Base-by-base conservation (phyloP, 2,888 invertebrate genomes). In the Cheilosia grossa region DNA sequence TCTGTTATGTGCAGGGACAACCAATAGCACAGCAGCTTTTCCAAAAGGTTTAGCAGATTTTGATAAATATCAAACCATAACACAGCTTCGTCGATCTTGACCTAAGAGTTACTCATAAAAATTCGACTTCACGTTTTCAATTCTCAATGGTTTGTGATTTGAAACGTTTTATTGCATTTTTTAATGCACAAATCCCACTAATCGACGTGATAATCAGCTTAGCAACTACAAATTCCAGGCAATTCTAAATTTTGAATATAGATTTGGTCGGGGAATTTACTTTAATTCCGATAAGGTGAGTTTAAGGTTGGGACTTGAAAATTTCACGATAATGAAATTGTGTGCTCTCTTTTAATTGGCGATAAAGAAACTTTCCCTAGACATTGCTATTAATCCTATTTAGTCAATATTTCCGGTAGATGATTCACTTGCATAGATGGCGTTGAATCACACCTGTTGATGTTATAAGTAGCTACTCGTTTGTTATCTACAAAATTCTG, bases 391-490 rank as follows among this genome's bases (percentile, higher is more conserved):
- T 17, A 2, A 1, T 15, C 6, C 9, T n/a, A 21, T 73, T 63
- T 64, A 30, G 47, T 64, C 56, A 64, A 30, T 5, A 6, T 27
- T 74, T 74, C 74, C 74, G 74, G 47, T 33, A 4, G 21, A n/a
- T 74, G 74, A 64, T 9, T 74, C 74, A 64, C 24, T 13, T 54
- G 21, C n/a, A 7, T 1, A 19, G n/a, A 13, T 30, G 63, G 40
- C 37, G 33, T 33, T 37, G 7, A 27, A 9, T 73, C 63, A 64
- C 63, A 74, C 56, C 56, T 74, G 4, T 13, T 13, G 13, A 37
- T 37, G 13, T 37, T 37, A 37, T 33, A 44, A 33, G 54, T 37
- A 13, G 37, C 3, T 3, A 13, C 10, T 1, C 4, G 3, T 9
- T 42, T 21, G 24, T 19, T 24, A 61, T 53, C 53, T 19, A 19